phyloP scores from a whole-genome alignment of 1,140 invertebrate genomes.

The Bombus superbus region DNA sequence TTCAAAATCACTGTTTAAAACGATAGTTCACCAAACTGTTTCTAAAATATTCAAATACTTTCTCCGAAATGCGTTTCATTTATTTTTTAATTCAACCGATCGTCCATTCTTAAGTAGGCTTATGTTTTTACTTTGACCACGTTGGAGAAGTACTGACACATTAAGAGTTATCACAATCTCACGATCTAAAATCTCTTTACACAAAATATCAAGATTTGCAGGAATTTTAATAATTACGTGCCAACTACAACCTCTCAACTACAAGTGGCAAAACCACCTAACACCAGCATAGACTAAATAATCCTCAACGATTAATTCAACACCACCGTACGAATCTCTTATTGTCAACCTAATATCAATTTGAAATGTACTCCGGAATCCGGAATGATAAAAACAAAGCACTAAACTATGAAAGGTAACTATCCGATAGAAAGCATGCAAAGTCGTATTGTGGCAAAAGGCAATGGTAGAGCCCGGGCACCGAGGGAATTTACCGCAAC shows the following conservation, averaged over 20 bases:
- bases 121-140: too few relatives aligned
- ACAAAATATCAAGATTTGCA: neutral
- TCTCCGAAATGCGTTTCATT: too few relatives aligned
- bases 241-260: neutral
- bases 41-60: too few relatives aligned
- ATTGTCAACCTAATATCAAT: neutral
- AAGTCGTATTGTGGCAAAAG: constrained; percentile 55
- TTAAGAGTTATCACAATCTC: neutral
- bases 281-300: neutral
- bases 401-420: constrained; percentile 18
- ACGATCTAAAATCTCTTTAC: neutral
- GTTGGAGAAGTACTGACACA: too few relatives aligned
- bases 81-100: too few relatives aligned
- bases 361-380: neutral
- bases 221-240: neutral
- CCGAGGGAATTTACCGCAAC: constrained; percentile 65
- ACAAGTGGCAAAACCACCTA: neutral
- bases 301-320: neutral
- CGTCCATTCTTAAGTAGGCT: too few relatives aligned
- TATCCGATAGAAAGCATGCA: constrained; percentile 18
- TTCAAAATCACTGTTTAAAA: neutral
- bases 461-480: constrained; percentile 8
- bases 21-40: too few relatives aligned
- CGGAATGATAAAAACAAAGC: neutral
- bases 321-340: neutral